These are phyloP conservation scores for Elephantulus edwardii DNA, from an alignment of 2,113 vertebrate genomes.

Conservation along the genomic window DNA sequence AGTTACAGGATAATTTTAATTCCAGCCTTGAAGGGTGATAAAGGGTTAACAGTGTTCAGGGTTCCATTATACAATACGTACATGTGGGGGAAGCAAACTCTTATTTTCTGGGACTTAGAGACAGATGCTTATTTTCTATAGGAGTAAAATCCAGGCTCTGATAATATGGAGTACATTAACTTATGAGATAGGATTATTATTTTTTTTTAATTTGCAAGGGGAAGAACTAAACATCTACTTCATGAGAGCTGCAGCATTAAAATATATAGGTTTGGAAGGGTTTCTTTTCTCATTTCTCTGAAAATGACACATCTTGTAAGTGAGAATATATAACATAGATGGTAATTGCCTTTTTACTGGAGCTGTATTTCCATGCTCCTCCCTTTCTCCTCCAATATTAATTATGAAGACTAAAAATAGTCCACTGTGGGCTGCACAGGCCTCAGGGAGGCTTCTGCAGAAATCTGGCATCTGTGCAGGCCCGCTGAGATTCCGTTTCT, in stretches of 20 bases:
- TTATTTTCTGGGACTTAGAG: conserved; percentile 33
- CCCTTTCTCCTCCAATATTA: conserved; percentile 74
- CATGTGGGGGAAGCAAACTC: not conserved
- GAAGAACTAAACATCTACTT: conserved; percentile 48
- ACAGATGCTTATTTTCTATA: conserved; percentile 16
- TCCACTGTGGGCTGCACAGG: conserved; percentile 59
- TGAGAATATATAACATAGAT: conserved; percentile 65
- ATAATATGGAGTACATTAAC: conserved; percentile 40
- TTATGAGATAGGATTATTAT: conserved; percentile 19
- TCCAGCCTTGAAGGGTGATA: no score
- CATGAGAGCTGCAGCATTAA: not conserved
- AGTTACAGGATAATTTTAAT: no score
- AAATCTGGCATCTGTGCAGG: conserved; percentile 66
- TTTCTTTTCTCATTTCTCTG: conserved; percentile 54
- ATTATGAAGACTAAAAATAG: conserved; percentile 84
- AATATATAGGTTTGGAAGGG: conserved; percentile 29
- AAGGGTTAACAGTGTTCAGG: no score
- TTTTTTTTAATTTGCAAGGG: conserved; percentile 25
- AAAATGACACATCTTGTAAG: conserved; percentile 62
- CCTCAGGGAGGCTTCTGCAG: conserved; percentile 19
- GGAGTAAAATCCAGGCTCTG: conserved; percentile 32
- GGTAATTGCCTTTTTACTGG: conserved; percentile 75
- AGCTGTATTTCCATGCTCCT: conserved; percentile 68
- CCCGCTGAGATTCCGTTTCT: conserved; percentile 69
- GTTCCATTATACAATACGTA: no score